phyloP scores from a whole-genome alignment of 37 sponge, comb jelly and placozoan species.

The Beroe forskalii region DNA sequence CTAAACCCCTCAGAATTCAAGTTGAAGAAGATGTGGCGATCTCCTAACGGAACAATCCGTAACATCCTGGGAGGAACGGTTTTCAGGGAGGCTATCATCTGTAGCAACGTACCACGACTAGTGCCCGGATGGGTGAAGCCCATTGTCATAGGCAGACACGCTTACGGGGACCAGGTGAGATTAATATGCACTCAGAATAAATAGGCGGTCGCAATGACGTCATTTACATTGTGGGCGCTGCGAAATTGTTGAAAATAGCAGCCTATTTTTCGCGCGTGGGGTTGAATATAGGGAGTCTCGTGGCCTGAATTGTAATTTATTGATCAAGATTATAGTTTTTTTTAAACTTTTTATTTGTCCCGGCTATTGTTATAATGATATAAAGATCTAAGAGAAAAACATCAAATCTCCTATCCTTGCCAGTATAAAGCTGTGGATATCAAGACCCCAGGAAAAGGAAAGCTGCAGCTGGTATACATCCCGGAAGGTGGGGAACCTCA shows the following conservation, averaged over 20 bases:
- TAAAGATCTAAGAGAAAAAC: too few species aligned
- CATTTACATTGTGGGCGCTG: too few species aligned
- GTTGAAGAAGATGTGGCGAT: conserved; percentile 97
- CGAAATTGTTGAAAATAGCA: too few species aligned
- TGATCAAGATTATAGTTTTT: too few species aligned
- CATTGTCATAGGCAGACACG: conserved; percentile 67
- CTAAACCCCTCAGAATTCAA: conserved; percentile 80
- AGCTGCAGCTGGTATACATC: conserved; percentile 83
- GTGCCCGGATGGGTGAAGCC: conserved; percentile 75
- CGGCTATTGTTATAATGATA: too few species aligned
- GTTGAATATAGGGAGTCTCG: too few species aligned
- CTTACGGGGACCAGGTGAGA: conserved; percentile 65
- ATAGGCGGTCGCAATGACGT: too few species aligned
- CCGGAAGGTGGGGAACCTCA: conserved; percentile 76
- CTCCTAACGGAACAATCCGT: conserved; percentile 97
- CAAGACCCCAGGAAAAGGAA: conserved; percentile 87
- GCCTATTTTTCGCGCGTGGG: too few species aligned
- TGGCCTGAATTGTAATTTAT: too few species aligned
- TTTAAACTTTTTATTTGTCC: too few species aligned
- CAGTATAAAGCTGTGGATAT: conserved; percentile 96
- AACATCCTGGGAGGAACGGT: conserved; percentile 98
- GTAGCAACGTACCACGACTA: conserved; percentile 90
- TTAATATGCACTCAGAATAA: too few species aligned
- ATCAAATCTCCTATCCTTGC: neutral
- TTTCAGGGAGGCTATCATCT: conserved; percentile 96